A percentile compares a stretch with the other conserved stretches of the same genome.
These are phyloP conservation scores for Yponomeuta cagnagella DNA, from an alignment of 2,888 invertebrate genomes.

Conservation along the genomic window DNA sequence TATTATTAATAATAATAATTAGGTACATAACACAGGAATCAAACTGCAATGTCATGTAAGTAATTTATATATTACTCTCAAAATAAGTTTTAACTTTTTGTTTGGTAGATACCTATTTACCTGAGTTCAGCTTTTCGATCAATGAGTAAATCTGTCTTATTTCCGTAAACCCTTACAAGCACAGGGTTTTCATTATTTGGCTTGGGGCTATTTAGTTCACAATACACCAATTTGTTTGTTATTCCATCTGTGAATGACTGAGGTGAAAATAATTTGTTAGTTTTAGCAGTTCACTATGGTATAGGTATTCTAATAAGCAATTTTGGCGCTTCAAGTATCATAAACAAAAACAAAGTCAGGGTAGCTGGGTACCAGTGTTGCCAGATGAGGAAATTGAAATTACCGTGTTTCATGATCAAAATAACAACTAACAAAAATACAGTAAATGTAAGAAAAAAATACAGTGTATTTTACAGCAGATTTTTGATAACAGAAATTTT, in stretches of 20 bases:
- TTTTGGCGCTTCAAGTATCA: not conserved
- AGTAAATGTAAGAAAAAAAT: too few relatives aligned
- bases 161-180: constrained; percentile 92
- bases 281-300: not conserved
- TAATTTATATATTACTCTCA: not conserved
- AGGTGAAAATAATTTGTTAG: constrained; percentile 20
- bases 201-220: constrained; percentile 61
- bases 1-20: not conserved
- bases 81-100: not conserved
- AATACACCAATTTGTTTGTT: constrained; percentile 93
- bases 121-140: constrained; percentile 89
- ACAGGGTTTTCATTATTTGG: constrained; percentile 77
- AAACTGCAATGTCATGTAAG: too few relatives aligned
- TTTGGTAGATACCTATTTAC: constrained; percentile 40
- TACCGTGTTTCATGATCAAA: too few relatives aligned
- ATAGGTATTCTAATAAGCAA: not conserved
- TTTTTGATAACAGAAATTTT: too few relatives aligned
- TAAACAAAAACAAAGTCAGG: not conserved
- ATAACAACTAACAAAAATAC: too few relatives aligned
- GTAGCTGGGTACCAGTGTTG: not conserved
- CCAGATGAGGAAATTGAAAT: too few relatives aligned
- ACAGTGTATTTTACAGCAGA: too few relatives aligned
- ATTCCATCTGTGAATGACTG: constrained; percentile 96
- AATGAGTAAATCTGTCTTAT: constrained; percentile 94
- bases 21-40: not conserved